Conservation (phyloP, 2,797 vertebrate species). For the Lindbergichthys nudifrons region DNA sequence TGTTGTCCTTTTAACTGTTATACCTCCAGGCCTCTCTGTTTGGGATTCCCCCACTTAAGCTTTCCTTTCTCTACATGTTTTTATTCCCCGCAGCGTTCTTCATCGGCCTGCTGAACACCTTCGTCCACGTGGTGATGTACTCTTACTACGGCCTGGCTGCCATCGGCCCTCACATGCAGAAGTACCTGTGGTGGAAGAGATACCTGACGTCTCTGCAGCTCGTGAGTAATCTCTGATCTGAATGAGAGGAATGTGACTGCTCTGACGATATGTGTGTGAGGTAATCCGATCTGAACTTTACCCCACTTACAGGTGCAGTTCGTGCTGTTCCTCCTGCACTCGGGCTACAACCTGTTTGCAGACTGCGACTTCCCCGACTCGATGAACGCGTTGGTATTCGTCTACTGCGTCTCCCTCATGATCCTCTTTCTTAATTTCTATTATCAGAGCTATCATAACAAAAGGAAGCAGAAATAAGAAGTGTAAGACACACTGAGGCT, state of each 20-base stretch:
- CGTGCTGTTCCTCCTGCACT: conserved; percentile 81
- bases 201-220: conserved; percentile 96
- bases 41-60: no score
- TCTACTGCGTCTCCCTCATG: conserved; percentile 84
- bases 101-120: conserved; percentile 92
- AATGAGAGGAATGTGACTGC: background rate
- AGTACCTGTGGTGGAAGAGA: conserved; percentile 97
- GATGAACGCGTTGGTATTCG: conserved; percentile 82
- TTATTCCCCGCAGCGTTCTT: conserved; percentile 91
- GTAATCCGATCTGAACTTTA: background rate
- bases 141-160: conserved; percentile 95
- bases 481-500: background rate
- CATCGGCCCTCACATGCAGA: conserved; percentile 94
- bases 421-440: conserved; percentile 86
- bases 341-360: conserved; percentile 82
- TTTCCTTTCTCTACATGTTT: background rate
- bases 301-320: conserved; percentile 81
- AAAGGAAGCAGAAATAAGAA: conserved; percentile 77
- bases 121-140: conserved; percentile 97
- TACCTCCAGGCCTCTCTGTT: no score
- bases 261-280: background rate
- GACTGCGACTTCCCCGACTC: conserved; percentile 81
- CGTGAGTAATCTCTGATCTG: conserved; percentile 81
- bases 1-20: no score
- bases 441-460: conserved; percentile 75